Evolutionary conservation across 30 jellyfish, hydroid and myxozoan genomes (phyloP), one percentile per base, ranked within the genome.

Genomic region (Sanderia malayensis): DNA sequence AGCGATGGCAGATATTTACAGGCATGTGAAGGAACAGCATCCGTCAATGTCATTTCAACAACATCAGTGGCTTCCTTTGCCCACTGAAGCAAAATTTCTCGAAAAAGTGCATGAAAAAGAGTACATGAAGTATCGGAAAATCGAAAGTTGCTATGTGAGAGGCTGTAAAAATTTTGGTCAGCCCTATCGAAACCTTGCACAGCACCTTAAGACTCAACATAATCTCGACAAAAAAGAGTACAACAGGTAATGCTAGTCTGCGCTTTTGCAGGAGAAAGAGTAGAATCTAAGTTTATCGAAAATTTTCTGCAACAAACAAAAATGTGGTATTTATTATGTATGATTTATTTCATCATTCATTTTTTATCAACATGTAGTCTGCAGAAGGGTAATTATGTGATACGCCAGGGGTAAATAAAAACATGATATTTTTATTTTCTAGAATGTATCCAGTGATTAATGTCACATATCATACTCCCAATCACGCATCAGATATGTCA

Each of bases 161-260:
- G 52, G 52, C 52, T 37, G 52, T 37, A 37, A 37, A 37, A 37
- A 13, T 37, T 37, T 37, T 37, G 52, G 52, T 37, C 52, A 37
- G 52, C 52, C 52, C 52, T 37, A 37, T 37, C 52, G 52, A 37
- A 37, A 37, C 52, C 52, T 37, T 37, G 52, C 52, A 37, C 52
- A 37, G 52, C 52, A n/a, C n/a, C n/a, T n/a, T n/a, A n/a, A n/a
- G n/a, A 37, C 52, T 37, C 52, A 37, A 37, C 52, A 37, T 37
- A 37, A 37, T 37, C 6, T 37, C 13, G 52, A 37, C 52, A 37
- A 37, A 37, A 37, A 37, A 37, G 52, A 37, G 52, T 37, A 37
- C 52, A 37, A 37, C 52, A 37, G 52, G 52, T 37, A 37, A 37
- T 37, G 52, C 52, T 37, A 37, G 6, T 37, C 52, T 37, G 52